Evolutionary conservation across 2,113 vertebrate genomes (phyloP), one percentile per base, ranked within the genome.

Genomic region (Brevimyrus niger): DNA sequence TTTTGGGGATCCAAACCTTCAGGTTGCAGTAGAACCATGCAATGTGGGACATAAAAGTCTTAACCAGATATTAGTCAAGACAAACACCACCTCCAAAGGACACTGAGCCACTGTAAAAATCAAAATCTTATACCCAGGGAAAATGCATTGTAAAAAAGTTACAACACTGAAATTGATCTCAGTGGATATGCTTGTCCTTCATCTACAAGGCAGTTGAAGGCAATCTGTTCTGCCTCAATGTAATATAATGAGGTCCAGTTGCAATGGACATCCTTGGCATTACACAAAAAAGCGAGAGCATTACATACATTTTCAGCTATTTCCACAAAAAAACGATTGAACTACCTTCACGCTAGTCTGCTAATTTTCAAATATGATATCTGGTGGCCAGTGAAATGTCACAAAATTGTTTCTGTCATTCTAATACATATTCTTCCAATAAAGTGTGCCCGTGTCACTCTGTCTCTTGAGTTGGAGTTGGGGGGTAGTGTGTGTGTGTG

Each of bases 281-380:
- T 58, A 89, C 90, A 89, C 89, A 94, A 92, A 94, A 92, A 89
- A 88, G 11, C 27, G 91, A 50, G 53, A 86, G 35, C 38, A 1
- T 88, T 93, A 91, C 87, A 89, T 92, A 90, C 90, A 90, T 92
- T 76, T 58, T 89, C 88, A 90, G 11, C 92, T 92, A 80, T 80
- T 80, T 80, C 73, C 73, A 80, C 31, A 80, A 1, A 80, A 80
- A 80, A 80, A 80, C 35, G 35, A 35, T 27, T 35, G 13, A 73
- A 73, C 65, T 73, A 73, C 65, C 31, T 80, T 80, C 6, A 35
- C 15, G 10, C 73, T 42, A 93, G 91, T 93, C 93, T 93, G 91
- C 89, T 93, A 92, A 94, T 92, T 94, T 91, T 92, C 91, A 92
- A 87, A 90, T 88, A 92, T 91, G 93, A 93, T 94, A 80, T 80